Percentiles rank a stretch among this genome's conserved stretches.
These are phyloP conservation scores for Thereva unica DNA, from an alignment of 2,888 invertebrate species.

Conservation along the genomic window DNA sequence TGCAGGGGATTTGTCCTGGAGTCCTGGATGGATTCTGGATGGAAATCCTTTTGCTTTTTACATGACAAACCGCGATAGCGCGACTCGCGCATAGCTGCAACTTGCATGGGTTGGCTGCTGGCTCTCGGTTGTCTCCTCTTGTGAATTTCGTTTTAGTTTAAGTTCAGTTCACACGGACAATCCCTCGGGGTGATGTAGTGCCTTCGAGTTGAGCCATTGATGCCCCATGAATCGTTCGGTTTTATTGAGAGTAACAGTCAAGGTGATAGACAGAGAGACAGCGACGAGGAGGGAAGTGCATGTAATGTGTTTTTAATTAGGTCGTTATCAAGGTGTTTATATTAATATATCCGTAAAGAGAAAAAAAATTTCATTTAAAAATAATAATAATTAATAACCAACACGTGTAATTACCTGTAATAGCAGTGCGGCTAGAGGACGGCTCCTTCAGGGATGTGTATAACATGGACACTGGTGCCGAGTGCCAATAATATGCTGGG, in stretches of 20 bases:
- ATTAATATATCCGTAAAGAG: neutral
- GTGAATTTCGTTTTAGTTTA: constrained; percentile 15
- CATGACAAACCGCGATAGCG: constrained; percentile 6
- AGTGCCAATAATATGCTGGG: neutral
- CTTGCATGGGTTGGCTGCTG: neutral
- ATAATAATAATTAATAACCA: neutral
- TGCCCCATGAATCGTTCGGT: neutral
- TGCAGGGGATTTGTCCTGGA: too few relatives aligned
- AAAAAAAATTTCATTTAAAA: too few relatives aligned
- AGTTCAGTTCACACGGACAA: constrained; percentile 36
- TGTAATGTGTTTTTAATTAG: constrained; percentile 25
- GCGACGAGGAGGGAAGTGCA: neutral
- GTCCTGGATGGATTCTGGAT: neutral
- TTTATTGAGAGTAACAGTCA: neutral
- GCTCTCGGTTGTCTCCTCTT: constrained; percentile 23
- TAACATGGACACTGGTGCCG: neutral
- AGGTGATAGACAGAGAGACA: neutral
- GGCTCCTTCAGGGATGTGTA: neutral
- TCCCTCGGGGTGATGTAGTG: constrained; percentile 33
- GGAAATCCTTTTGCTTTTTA: constrained; percentile 16
- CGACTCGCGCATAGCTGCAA: constrained; percentile 27
- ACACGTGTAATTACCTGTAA: constrained; percentile 11
- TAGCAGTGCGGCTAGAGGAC: neutral
- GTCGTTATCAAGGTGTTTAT: constrained; percentile 25
- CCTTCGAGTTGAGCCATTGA: constrained; percentile 12